Conservation (phyloP, 2,888 invertebrate species). For the Pterostichus niger region DNA sequence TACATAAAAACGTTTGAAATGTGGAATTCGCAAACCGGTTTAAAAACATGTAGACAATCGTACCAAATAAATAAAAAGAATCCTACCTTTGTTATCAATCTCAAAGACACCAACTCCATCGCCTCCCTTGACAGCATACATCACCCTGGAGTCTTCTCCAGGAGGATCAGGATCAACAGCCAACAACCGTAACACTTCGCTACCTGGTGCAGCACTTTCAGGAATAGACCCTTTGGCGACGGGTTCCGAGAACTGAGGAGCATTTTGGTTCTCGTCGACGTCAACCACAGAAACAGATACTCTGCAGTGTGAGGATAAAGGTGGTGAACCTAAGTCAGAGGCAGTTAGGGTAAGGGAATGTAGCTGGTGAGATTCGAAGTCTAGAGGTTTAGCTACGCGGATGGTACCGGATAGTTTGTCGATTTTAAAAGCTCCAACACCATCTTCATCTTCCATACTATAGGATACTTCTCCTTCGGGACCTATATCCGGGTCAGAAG, state of each 20-base stretch:
- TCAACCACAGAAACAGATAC: constrained; percentile 93
- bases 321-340: constrained; percentile 90
- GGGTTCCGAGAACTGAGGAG: constrained; percentile 91
- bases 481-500: constrained; percentile 92
- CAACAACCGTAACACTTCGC: constrained; percentile 87
- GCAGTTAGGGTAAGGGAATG: constrained; percentile 93
- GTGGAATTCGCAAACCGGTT: too few species aligned
- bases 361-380: constrained; percentile 94
- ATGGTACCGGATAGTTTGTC: constrained; percentile 89
- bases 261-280: constrained; percentile 94
- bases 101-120: constrained; percentile 95
- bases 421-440: constrained; percentile 88
- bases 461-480: constrained; percentile 90
- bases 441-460: constrained; percentile 85
- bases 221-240: constrained; percentile 86
- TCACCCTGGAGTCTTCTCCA: constrained; percentile 89
- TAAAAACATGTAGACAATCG: too few species aligned
- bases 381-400: constrained; percentile 87
- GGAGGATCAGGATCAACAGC: constrained; percentile 90
- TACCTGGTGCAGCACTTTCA: constrained; percentile 90
- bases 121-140: constrained; percentile 92
- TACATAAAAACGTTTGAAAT: too few species aligned
- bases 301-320: constrained; percentile 88
- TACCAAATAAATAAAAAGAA: too few species aligned
- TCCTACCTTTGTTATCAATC: constrained; percentile 91